Conservation (phyloP, 2,113 vertebrate genomes). For the Paradoxurus hermaphroditus region DNA sequence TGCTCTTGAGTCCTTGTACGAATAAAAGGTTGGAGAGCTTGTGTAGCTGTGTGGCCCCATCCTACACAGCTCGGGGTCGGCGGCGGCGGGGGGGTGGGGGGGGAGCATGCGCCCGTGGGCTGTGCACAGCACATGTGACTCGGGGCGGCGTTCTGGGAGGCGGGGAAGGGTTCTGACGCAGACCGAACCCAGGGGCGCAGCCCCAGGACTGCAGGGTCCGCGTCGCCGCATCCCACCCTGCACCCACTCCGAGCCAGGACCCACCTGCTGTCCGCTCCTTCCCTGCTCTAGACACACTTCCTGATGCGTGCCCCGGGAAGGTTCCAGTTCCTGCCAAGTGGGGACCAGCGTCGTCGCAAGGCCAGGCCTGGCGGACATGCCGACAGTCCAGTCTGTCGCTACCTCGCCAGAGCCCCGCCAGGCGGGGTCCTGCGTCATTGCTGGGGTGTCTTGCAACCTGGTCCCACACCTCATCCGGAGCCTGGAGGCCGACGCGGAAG, state of each 20-base stretch:
- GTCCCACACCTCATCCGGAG: rapidly evolving
- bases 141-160: rapidly evolving
- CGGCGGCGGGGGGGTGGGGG: no score
- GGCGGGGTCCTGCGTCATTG: rapidly evolving
- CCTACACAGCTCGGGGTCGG: rapidly evolving
- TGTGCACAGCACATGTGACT: rapidly evolving
- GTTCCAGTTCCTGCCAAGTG: neutral
- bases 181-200: rapidly evolving
- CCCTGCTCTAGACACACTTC: rapidly evolving
- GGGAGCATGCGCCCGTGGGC: rapidly evolving
- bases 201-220: neutral
- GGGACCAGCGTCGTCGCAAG: neutral
- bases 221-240: rapidly evolving
- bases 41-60: neutral
- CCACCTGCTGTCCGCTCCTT: neutral
- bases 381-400: neutral
- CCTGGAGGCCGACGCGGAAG: neutral
- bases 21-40: constrained; percentile 86
- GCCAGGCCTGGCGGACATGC: neutral
- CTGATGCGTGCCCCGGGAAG: rapidly evolving
- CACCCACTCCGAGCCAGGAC: rapidly evolving
- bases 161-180: rapidly evolving
- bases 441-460: no score
- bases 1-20: constrained; percentile 83
- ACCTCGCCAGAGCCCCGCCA: neutral